phyloP scores from a whole-genome alignment of 1,140 invertebrate genomes.

The Leptinotarsa texana region DNA sequence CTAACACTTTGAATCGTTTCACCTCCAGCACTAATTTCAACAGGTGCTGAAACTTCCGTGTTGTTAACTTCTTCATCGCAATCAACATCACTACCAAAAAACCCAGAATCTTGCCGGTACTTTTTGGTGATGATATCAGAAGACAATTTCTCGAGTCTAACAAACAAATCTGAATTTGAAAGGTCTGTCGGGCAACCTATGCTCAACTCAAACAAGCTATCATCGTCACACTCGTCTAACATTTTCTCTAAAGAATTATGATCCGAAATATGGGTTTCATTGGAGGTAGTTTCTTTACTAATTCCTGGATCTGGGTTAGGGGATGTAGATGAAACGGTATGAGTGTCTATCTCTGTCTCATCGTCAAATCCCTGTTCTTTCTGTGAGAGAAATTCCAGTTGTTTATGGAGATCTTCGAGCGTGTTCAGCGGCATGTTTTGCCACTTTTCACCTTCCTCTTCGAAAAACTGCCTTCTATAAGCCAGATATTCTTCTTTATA shows the following conservation, averaged over 20 bases:
- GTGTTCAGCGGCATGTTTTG: slow-evolving; percentile 41
- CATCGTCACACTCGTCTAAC: slow-evolving; percentile 10
- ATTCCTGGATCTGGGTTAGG: not conserved
- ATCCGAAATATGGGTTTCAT: not conserved
- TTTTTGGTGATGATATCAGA: slow-evolving; percentile 21
- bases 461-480: slow-evolving; percentile 33
- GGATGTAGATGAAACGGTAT: not conserved
- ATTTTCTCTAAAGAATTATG: not conserved
- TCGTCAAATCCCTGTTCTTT: not conserved
- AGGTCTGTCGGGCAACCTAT: slow-evolving; percentile 7
- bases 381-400: slow-evolving; percentile 3
- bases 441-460: slow-evolving; percentile 34
- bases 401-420: slow-evolving; percentile 26
- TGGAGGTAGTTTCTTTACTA: slow-evolving; percentile 28
- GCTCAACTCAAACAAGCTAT: slow-evolving; percentile 20
- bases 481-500: slow-evolving; percentile 31
- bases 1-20: too few relatives aligned
- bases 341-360: not conserved
- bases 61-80: slow-evolving; percentile 3
- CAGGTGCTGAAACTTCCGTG: not conserved
- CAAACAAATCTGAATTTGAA: slow-evolving; percentile 17
- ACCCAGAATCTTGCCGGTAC: slow-evolving; percentile 35
- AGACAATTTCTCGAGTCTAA: slow-evolving; percentile 11
- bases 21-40: too few relatives aligned
- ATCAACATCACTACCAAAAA: slow-evolving; percentile 27